phyloP scores from a whole-genome alignment of 2,888 invertebrate genomes.

The Drosophila mulleri region DNA sequence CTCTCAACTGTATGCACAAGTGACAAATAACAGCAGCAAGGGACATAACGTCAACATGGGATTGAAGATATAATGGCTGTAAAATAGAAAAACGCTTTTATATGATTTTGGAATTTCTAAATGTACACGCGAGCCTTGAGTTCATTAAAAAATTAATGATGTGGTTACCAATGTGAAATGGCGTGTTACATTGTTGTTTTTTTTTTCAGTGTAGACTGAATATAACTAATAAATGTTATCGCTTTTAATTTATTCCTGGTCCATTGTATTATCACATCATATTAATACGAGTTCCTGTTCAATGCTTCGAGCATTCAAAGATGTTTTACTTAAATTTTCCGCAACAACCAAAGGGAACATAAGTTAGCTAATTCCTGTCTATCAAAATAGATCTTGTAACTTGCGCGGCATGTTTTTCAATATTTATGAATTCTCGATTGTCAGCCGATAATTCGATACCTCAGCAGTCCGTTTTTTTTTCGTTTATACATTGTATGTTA shows the following conservation, averaged over 20 bases:
- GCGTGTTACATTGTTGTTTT: constrained; percentile 27
- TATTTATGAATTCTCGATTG: not conserved
- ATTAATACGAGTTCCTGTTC: not conserved
- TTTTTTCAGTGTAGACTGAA: constrained; percentile 28
- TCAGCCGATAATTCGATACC: not conserved
- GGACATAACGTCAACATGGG: constrained; percentile 3
- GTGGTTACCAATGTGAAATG: constrained; percentile 60
- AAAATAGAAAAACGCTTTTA: constrained; percentile 50
- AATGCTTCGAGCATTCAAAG: not conserved
- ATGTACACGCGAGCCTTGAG: constrained; percentile 41
- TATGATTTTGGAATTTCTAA: constrained; percentile 51
- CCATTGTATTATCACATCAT: constrained; percentile 4
- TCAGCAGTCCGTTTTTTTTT: not conserved
- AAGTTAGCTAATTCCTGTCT: not conserved
- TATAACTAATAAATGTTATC: constrained; percentile 37
- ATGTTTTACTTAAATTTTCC: too few relatives aligned
- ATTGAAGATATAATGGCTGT: constrained; percentile 37
- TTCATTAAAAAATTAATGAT: constrained; percentile 71
- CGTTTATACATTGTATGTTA: not conserved
- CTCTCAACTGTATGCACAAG: constrained; percentile 24
- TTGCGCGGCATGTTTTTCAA: not conserved
- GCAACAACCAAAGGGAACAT: not conserved
- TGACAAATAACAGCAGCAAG: constrained; percentile 8
- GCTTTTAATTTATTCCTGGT: constrained; percentile 2
- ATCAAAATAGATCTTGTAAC: not conserved